phyloP scores from a whole-genome alignment of 2,113 vertebrate genomes.

The Eptatretus burgeri region DNA sequence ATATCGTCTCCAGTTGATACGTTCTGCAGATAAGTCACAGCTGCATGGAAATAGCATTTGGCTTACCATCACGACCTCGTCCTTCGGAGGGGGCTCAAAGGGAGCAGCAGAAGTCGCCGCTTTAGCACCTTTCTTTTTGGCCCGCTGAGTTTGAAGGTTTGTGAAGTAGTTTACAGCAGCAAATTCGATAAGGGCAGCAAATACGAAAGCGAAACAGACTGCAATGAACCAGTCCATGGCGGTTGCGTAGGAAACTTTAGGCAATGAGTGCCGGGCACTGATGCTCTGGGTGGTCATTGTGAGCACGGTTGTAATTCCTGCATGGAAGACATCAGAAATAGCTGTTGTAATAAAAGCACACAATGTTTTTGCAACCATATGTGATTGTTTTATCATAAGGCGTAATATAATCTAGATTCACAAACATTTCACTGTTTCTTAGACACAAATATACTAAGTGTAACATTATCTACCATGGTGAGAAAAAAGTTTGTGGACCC shows the following conservation, averaged over 20 bases:
- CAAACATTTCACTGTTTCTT: too few species aligned
- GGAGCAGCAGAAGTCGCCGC: constrained; percentile 11
- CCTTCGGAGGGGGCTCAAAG: constrained; percentile 1
- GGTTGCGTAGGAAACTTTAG: constrained; percentile 91
- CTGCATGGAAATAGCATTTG: not conserved
- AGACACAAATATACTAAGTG: too few species aligned
- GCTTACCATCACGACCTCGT: constrained; percentile 4
- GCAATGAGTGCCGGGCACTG: constrained; percentile 84
- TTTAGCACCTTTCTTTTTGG: constrained; percentile 48
- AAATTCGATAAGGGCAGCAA: constrained; percentile 93
- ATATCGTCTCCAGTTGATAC: too few species aligned
- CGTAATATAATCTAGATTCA: too few species aligned
- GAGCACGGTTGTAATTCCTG: constrained; percentile 90
- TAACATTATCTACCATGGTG: too few species aligned
- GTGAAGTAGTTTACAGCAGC: constrained; percentile 97
- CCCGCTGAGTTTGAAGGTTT: constrained; percentile 45
- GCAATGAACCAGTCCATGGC: constrained; percentile 99
- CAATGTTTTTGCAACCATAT: too few species aligned
- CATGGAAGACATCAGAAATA: too few species aligned
- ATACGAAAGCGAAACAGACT: constrained; percentile 92
- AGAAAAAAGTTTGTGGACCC: too few species aligned
- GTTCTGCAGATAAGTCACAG: too few species aligned
- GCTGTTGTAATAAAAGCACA: too few species aligned
- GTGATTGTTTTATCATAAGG: too few species aligned
- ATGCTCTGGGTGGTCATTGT: constrained; percentile 95